phyloP scores from a whole-genome alignment of 2,888 invertebrate species.

The Orthosia gracilis region DNA sequence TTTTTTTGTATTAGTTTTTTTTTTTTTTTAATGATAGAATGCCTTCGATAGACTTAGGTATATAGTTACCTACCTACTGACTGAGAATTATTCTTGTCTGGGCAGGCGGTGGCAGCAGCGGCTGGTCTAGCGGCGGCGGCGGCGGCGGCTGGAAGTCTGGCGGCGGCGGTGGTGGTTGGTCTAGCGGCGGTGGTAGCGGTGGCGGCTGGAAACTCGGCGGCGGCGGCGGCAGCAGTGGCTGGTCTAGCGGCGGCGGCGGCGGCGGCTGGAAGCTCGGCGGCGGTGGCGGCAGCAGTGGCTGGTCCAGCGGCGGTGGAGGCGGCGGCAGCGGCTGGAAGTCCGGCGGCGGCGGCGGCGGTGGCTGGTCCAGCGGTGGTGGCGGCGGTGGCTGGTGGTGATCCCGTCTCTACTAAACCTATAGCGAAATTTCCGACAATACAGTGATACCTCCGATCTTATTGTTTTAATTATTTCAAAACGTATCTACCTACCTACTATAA shows the following conservation, averaged over 20 bases:
- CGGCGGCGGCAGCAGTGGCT: slow-evolving; percentile 70
- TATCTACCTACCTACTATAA: background rate
- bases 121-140: slow-evolving; percentile 69
- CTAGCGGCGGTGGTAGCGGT: slow-evolving; percentile 57
- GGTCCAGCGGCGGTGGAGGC: slow-evolving; percentile 69
- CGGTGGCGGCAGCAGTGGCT: slow-evolving; percentile 65
- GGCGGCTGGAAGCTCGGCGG: slow-evolving; percentile 56
- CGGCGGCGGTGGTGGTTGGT: slow-evolving; percentile 62
- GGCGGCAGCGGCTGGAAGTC: slow-evolving; percentile 73
- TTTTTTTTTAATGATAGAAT: background rate
- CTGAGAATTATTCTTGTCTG: slow-evolving; percentile 33
- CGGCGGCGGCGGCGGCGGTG: slow-evolving; percentile 70
- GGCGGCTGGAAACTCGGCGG: slow-evolving; percentile 63
- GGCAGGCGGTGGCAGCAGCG: slow-evolving; percentile 70
- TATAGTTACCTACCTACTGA: background rate
- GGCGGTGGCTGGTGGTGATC: slow-evolving; percentile 83
- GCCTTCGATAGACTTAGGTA: background rate
- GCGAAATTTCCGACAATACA: slow-evolving; percentile 79
- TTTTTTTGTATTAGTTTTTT: too few species aligned
- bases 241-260: slow-evolving; percentile 71
- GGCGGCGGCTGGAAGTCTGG: slow-evolving; percentile 55
- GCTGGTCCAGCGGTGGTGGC: slow-evolving; percentile 68
- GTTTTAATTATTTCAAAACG: slow-evolving; percentile 54
- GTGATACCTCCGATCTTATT: slow-evolving; percentile 77
- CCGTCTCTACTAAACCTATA: slow-evolving; percentile 61